Percentiles rank a stretch among this genome's conserved stretches.
Conservation (phyloP, 2,797 vertebrate genomes). For the Pristis pectinata region DNA sequence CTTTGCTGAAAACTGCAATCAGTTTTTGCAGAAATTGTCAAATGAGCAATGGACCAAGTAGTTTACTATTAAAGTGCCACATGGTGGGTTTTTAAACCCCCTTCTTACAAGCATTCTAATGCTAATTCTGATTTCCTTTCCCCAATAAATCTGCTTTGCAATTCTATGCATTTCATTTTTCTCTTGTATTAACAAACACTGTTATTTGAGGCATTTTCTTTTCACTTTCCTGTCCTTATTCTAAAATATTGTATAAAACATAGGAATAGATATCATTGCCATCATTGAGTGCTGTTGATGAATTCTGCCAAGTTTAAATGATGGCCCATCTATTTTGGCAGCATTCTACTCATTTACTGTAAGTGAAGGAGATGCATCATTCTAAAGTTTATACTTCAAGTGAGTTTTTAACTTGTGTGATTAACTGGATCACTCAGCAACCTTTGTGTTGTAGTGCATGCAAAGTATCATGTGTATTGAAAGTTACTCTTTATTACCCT, state of each 20-base stretch:
- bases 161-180: not conserved
- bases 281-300: not conserved
- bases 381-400: not conserved
- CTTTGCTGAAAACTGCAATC: not conserved
- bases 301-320: not conserved
- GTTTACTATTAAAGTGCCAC: not conserved
- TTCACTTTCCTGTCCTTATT: not conserved
- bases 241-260: not conserved
- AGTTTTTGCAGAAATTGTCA: conserved; percentile 5
- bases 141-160: not conserved
- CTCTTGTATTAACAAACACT: not conserved
- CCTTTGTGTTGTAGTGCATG: not conserved
- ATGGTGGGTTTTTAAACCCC: not conserved
- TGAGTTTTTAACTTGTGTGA: not conserved
- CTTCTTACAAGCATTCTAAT: not conserved
- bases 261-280: not conserved
- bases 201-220: not conserved
- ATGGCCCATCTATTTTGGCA: not conserved
- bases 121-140: not conserved
- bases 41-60: not conserved
- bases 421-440: not conserved
- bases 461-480: not conserved
- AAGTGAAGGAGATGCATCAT: not conserved
- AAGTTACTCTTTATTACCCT: conserved; percentile 5
- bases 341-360: not conserved